Evolutionary conservation across 2,797 vertebrate species (phyloP), one percentile per base, ranked within the genome.

Genomic region (Xyrichtys novacula): DNA sequence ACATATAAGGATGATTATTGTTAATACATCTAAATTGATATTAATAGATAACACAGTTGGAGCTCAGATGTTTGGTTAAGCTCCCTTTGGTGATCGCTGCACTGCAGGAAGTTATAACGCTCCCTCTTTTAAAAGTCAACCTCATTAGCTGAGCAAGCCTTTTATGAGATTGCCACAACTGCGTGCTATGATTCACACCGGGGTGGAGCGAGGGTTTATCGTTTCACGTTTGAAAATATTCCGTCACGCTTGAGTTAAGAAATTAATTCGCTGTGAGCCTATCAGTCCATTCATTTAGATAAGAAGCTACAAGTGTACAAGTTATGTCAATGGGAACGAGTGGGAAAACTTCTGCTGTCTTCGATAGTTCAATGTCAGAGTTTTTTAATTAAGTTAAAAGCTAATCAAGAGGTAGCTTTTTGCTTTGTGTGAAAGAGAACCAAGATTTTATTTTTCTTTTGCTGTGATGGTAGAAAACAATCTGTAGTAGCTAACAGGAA

Each of bases 81-180:
- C 67, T 57, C 56, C 49, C 53, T 74, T 77, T 71, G 58, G 77
- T 67, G 68, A 79, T 76, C 69, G 64, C 12, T 67, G 69, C 55
- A 19, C 65, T 49, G 60, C 53, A 43, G 61, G 61, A 74, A 74
- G 70, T 81, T 79, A 44, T 52, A 36, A 68, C 29, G 39, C 43
- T 80, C 59, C 67, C 52, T 44, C 69, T 53, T 67, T 78, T 80
- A 71, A 77, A 71, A 83, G 65, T 53, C 78, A 78, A 81, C 55
- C 78, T 87, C 74, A 86, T 90, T 86, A 83, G 66, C 70, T 53
- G 53, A 44, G 69, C 42, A 58, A 55, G 71, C 32, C 59, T 83
- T 84, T 83, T 54, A 80, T 83, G 80, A 64, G 65, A 71, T 23
- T 70, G 52, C 55, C 59, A 61, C 63, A 16, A 75, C 73, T 57